Conservation (phyloP, 1,140 invertebrate genomes). For the Zeugodacus cucurbitae region DNA sequence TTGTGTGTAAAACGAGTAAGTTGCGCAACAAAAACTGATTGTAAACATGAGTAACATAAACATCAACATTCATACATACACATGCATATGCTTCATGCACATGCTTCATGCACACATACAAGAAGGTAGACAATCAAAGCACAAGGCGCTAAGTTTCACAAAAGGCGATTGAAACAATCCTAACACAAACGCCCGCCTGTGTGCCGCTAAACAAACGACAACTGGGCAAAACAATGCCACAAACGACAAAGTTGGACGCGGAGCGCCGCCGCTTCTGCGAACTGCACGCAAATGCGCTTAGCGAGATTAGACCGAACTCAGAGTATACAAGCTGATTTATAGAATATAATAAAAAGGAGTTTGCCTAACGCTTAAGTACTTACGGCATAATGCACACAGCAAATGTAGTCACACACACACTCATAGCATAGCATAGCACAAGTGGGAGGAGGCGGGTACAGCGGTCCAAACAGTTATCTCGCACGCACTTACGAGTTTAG, state of each 20-base stretch:
- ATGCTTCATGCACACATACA: neutral
- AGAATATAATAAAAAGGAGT: neutral
- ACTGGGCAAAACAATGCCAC: neutral
- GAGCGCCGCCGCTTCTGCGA: neutral
- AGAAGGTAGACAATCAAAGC: neutral
- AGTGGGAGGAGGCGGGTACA: neutral
- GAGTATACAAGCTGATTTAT: neutral
- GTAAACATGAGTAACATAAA: too few species aligned
- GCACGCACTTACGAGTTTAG: neutral
- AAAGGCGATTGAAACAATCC: neutral
- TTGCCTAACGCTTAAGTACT: neutral
- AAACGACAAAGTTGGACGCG: neutral
- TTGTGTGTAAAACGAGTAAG: too few species aligned
- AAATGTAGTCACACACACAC: neutral
- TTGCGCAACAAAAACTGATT: too few species aligned
- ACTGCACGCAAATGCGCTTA: conserved; percentile 10
- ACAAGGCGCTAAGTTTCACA: neutral
- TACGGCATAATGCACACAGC: neutral
- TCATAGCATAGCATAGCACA: neutral
- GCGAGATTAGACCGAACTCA: neutral
- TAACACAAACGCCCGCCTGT: neutral
- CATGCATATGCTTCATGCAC: too few species aligned
- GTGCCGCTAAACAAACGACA: neutral
- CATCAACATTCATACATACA: neutral
- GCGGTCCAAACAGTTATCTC: neutral